Evolutionary conservation across 2,797 vertebrate species (phyloP).

Genomic region (Paedocypris micromegethes): DNA sequence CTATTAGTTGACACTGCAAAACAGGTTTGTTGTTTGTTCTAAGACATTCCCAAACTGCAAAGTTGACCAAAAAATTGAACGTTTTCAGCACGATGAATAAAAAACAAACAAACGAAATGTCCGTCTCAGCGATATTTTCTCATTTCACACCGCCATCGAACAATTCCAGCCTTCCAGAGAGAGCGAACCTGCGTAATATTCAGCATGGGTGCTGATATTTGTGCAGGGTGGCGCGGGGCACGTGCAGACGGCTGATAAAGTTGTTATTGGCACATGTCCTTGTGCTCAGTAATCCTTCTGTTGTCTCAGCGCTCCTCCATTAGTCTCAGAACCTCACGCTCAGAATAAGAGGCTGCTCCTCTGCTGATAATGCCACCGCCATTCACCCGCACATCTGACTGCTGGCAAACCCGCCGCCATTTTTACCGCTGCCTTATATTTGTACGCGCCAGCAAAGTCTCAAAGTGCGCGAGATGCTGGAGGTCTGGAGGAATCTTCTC

Average conservation of each 20-base stretch:
- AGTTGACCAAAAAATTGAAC: too few relatives aligned
- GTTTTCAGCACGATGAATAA: too few relatives aligned
- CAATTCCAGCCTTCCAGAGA: conserved; percentile 52
- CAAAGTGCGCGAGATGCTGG: not conserved
- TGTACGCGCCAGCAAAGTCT: conserved; percentile 38
- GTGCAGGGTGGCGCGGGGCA: conserved; percentile 67
- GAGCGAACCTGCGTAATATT: conserved; percentile 76
- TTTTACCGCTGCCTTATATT: conserved; percentile 70
- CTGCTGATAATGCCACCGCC: conserved; percentile 79
- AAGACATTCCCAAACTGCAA: too few relatives aligned
- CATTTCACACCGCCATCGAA: too few relatives aligned
- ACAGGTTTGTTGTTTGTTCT: too few relatives aligned
- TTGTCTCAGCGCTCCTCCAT: conserved; percentile 76
- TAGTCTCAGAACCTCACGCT: conserved; percentile 80
- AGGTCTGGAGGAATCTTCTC: too few relatives aligned
- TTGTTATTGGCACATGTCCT: conserved; percentile 88
- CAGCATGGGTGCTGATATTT: conserved; percentile 56
- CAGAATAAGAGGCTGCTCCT: conserved; percentile 86
- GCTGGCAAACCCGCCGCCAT: conserved; percentile 73
- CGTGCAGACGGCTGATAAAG: conserved; percentile 91
- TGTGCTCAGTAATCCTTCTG: conserved; percentile 77
- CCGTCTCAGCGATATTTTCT: too few relatives aligned
- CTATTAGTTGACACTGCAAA: too few relatives aligned
- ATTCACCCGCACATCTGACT: conserved; percentile 70
- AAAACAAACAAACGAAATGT: too few relatives aligned